Base-by-base conservation (phyloP, 2,797 vertebrate species). In the Silurus lanzhouensis region DNA sequence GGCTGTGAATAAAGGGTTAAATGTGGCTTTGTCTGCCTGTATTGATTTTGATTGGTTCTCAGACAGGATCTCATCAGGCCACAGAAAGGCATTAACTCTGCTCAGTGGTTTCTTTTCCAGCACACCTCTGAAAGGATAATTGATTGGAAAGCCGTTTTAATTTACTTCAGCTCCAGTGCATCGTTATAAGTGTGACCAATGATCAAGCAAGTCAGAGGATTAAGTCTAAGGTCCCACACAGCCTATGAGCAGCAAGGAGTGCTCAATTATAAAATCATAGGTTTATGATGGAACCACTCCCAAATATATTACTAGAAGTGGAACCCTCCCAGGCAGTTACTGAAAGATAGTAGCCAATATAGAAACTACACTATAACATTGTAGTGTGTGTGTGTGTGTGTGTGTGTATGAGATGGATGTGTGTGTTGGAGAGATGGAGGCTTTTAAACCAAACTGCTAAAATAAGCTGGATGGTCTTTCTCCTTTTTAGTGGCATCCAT, bases 31-130 rank as follows among this genome's bases (percentile, higher is more conserved):
- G 81, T 38, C 82, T 88, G 88, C 74, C 80, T 25, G 68, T 93
- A 94, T 93, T 92, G 92, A 94, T 94, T 90, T 84, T 83, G 89
- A 88, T 87, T 90, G 86, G 89, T 90, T 90, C 88, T 85, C 89
- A 92, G 91, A 93, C 91, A 89, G 88, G 90, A 90, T 89, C 90
- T 92, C 91, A 92, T 93, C 91, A 91, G 89, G 83, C 88, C 86
- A 91, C 90, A 86, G 91, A 92, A 93, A 81, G 84, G 89, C 89
- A 92, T 91, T 90, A 91, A 90, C 87, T 89, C 89, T 91, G 93
- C 93, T 92, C 93, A 90, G 94, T 93, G 93, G 93, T 90, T 91
- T 87, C 90, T 93, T 92, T 81, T 91, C 91, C 90, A 94, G 89
- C 91, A 92, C 94, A 94, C 91, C 88, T 89, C 91, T 89, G 88